These are phyloP conservation scores for Branchellion lobata DNA, from an alignment of 2,888 invertebrate species.

Conservation along the genomic window DNA sequence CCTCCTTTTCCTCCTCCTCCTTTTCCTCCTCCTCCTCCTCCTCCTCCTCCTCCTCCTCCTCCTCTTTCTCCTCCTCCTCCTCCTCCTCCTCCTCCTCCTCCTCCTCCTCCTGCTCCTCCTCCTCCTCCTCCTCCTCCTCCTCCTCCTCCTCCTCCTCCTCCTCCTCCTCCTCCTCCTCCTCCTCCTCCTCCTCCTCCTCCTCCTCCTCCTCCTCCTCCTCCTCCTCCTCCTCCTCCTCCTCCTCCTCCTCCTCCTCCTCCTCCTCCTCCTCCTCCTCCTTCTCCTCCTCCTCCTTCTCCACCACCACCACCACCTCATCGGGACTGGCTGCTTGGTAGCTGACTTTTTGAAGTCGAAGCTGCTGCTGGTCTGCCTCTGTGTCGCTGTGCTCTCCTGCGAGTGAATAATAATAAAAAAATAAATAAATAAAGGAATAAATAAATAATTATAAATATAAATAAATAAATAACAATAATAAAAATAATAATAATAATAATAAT, in stretches of 20 bases:
- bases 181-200: slow-evolving; percentile 6
- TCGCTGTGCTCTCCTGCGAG: slow-evolving; percentile 51
- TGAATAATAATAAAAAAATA: not conserved
- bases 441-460: not conserved
- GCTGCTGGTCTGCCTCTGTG: slow-evolving; percentile 60
- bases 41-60: slow-evolving; percentile 31
- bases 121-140: slow-evolving; percentile 33
- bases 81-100: slow-evolving; percentile 33
- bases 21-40: slow-evolving; percentile 31
- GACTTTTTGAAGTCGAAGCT: slow-evolving; percentile 57
- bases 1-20: slow-evolving; percentile 31
- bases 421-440: not conserved
- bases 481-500: not conserved
- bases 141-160: slow-evolving; percentile 35
- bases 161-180: slow-evolving; percentile 35
- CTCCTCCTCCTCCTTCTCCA: no score
- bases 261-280: no score
- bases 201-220: not conserved
- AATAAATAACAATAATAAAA: not conserved
- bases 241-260: no score
- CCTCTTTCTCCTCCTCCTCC: slow-evolving; percentile 31
- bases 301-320: slow-evolving; percentile 67
- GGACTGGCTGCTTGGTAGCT: slow-evolving; percentile 76
- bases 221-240: no score
- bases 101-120: slow-evolving; percentile 31